Evolutionary conservation across 2,797 vertebrate species (phyloP), one percentile per base, ranked within the genome.

Genomic region (Choloepus didactylus): DNA sequence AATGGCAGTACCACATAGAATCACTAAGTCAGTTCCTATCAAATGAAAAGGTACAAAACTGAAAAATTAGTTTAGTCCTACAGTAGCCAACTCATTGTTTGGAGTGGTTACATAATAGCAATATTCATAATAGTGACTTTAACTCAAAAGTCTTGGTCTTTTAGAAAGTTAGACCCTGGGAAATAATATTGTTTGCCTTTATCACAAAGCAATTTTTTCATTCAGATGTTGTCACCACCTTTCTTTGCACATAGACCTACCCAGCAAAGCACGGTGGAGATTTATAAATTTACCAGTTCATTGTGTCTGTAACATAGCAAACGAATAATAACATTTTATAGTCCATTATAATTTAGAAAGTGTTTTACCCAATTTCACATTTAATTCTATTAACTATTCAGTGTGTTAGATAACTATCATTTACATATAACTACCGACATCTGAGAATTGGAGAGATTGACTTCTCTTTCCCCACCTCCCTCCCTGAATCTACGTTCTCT

Each of bases 261-360:
- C 23, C 44, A 89, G 14, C 0, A 56, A 87, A 82, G 54, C 8
- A 62, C 16, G 62, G 3, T 67, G 14, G 16, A 64, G 25, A 67
- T 18, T 46, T 82, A 10, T 46, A 62, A 62, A 29, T 64, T 70
- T 92, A 44, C 51, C 21, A 76, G 6, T 60, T 81, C 82, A 29
- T 73, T 27, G 44, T 56, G 29, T 67, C 8, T 80, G 9, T 1
- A 21, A 5, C 0, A 62, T 70, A 66, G 49, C 59, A 56, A 38
- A 9, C 73, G 9, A 73, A 83, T 62, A 64, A 49, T 38, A 86
- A 87, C 54, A 75, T 35, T 72, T 49, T 41, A 64, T 15, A 80
- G n/a, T 31, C 46, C 6, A 64, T 75, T 75, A 38, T 81, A 88
- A 73, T 73, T 92, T 56, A 75, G 5, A 89, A 93, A 92, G n/a